Evolutionary conservation across 2,888 invertebrate species (phyloP).

Genomic region (Orthosia gracilis): DNA sequence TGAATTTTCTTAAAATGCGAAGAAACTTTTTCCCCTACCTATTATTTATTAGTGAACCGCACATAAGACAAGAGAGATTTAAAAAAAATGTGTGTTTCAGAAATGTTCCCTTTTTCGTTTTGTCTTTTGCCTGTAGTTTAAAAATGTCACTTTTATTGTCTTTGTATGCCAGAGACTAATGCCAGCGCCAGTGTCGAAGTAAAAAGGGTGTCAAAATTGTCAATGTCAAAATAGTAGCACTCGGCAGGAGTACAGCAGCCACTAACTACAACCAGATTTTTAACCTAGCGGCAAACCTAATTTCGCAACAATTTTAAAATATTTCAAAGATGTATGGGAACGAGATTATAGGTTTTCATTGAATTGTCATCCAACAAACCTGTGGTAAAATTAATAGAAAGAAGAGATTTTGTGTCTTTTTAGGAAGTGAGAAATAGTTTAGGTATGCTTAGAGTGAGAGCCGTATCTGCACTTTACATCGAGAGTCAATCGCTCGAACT

Average conservation of each 20-base stretch:
- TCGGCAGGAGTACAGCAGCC: background rate
- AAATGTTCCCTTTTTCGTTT: too few relatives aligned
- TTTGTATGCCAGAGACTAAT: too few relatives aligned
- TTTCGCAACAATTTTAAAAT: constrained; percentile 63
- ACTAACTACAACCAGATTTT: constrained; percentile 9
- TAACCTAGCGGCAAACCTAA: constrained; percentile 53
- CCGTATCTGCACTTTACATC: constrained; percentile 76
- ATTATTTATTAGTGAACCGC: too few relatives aligned
- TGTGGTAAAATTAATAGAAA: constrained; percentile 10
- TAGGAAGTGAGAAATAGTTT: constrained; percentile 51
- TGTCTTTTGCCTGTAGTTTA: too few relatives aligned
- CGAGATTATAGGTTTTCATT: constrained; percentile 64
- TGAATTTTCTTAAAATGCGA: too few relatives aligned
- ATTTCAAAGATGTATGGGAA: constrained; percentile 70
- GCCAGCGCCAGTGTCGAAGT: background rate
- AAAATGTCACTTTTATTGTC: too few relatives aligned
- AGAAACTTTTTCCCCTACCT: too few relatives aligned
- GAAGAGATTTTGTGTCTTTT: constrained; percentile 33
- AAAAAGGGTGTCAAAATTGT: constrained; percentile 12
- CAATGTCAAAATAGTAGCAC: constrained; percentile 23
- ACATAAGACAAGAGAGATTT: too few relatives aligned
- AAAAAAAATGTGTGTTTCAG: too few relatives aligned
- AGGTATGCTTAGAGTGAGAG: constrained; percentile 82
- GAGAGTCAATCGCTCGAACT: constrained; percentile 78
- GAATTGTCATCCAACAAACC: constrained; percentile 24